phyloP scores from a whole-genome alignment of 2,113 vertebrate genomes.

The Labrus mixtus region DNA sequence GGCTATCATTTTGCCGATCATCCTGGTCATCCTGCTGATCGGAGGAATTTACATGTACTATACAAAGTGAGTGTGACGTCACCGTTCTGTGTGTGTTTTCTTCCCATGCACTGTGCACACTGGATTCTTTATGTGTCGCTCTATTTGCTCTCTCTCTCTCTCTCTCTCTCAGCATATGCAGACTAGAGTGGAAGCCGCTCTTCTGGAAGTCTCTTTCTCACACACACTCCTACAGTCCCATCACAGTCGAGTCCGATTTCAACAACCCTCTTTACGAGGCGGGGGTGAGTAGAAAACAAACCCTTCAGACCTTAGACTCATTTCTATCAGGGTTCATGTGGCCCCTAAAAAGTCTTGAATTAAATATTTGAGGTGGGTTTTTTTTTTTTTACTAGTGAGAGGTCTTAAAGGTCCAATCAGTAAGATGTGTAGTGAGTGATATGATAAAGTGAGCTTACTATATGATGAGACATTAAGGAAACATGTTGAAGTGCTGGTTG shows the following conservation, averaged over 20 bases:
- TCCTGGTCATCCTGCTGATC: constrained; percentile 92
- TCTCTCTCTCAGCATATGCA: constrained; percentile 77
- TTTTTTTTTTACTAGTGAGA: too few relatives aligned
- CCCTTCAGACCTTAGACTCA: background rate
- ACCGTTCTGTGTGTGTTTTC: too few relatives aligned
- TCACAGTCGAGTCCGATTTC: constrained; percentile 93
- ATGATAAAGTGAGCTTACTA: too few relatives aligned
- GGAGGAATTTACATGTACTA: constrained; percentile 95
- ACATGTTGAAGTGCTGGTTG: too few relatives aligned
- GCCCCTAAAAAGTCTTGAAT: too few relatives aligned
- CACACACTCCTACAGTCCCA: constrained; percentile 94
- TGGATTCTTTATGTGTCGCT: too few relatives aligned
- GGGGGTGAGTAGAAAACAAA: constrained; percentile 82
- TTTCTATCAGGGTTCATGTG: too few relatives aligned
- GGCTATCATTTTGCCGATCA: constrained; percentile 92
- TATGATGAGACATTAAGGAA: too few relatives aligned
- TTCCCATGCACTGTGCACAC: too few relatives aligned
- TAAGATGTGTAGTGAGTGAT: too few relatives aligned
- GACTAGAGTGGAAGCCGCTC: constrained; percentile 91
- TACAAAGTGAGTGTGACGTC: constrained; percentile 87
- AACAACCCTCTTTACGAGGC: constrained; percentile 96
- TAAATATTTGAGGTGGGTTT: too few relatives aligned
- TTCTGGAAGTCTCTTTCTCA: constrained; percentile 92
- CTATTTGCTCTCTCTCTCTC: constrained; percentile 14
- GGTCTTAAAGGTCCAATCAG: too few relatives aligned